Evolutionary conservation across 2,888 invertebrate species (phyloP).

Genomic region (Tortricodes alternella): DNA sequence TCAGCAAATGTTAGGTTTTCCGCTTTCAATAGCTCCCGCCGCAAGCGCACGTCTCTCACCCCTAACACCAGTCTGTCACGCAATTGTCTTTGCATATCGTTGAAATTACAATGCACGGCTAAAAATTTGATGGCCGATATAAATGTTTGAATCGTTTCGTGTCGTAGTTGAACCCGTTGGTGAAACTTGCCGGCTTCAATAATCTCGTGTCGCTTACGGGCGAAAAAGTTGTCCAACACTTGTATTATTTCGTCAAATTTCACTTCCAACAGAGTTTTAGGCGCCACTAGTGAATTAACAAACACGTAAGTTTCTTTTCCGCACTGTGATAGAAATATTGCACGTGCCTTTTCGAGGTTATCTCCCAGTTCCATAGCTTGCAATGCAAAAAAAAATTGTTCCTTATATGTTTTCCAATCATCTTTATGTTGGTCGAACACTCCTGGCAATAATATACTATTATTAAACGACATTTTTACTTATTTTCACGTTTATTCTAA

Average conservation of each 20-base stretch:
- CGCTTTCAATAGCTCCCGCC: not conserved
- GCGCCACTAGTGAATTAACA: not conserved
- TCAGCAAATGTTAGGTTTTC: not conserved
- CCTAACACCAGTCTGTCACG: not conserved
- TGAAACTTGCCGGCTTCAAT: not conserved
- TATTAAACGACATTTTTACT: no score
- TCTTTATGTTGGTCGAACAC: no score
- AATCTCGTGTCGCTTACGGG: not conserved
- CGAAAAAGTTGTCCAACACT: not conserved
- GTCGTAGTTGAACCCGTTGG: not conserved
- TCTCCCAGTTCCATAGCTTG: no score
- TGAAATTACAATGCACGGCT: not conserved
- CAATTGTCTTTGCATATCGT: no score
- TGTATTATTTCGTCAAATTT: not conserved
- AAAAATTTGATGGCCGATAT: not conserved
- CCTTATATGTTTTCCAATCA: no score
- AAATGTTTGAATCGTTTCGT: not conserved
- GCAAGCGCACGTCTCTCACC: not conserved
- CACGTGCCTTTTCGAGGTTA: not conserved
- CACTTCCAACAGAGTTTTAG: not conserved
- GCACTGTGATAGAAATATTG: not conserved
- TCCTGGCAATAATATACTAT: no score
- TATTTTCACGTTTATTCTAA: no score
- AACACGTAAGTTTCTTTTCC: not conserved
- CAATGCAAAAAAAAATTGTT: no score